These are phyloP conservation scores for Acanthoscelides obtectus DNA, from an alignment of 2,888 invertebrate species.

Conservation along the genomic window DNA sequence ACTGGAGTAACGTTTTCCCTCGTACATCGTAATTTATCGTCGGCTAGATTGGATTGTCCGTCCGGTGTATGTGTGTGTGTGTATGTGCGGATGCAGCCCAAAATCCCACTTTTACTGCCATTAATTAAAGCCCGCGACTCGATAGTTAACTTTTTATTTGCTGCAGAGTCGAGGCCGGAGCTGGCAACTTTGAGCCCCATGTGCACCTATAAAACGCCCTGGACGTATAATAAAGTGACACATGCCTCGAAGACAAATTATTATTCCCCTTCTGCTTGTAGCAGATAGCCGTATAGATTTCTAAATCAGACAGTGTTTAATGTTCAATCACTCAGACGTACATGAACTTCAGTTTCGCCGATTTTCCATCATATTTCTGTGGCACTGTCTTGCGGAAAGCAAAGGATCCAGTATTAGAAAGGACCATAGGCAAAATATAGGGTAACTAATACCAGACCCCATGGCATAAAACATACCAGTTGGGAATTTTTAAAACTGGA, in stretches of 20 bases:
- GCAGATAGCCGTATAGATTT: neutral
- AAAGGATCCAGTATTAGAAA: too few relatives aligned
- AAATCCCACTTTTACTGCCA: slow-evolving; percentile 45
- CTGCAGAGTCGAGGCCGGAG: neutral
- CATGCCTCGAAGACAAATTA: neutral
- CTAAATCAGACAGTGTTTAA: too few relatives aligned
- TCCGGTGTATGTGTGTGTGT: slow-evolving; percentile 8
- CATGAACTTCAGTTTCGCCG: too few relatives aligned
- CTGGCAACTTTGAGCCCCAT: neutral
- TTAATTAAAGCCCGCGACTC: slow-evolving; percentile 39
- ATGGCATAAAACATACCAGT: too few relatives aligned
- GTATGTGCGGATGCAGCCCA: slow-evolving; percentile 22
- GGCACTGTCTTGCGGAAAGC: too few relatives aligned
- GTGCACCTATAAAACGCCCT: neutral
- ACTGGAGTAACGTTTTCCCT: neutral
- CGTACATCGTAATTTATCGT: slow-evolving; percentile 39
- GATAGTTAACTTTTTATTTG: slow-evolving; percentile 39
- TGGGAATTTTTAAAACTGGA: too few relatives aligned
- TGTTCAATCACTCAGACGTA: too few relatives aligned
- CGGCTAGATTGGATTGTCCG: slow-evolving; percentile 41
- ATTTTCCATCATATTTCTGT: too few relatives aligned
- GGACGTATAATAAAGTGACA: neutral
- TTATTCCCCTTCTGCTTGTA: neutral
- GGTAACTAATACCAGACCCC: too few relatives aligned
- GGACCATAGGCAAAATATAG: too few relatives aligned